phyloP scores from a whole-genome alignment of 92 coral and sea anemone species.

The Epizoanthus illoricatus region DNA sequence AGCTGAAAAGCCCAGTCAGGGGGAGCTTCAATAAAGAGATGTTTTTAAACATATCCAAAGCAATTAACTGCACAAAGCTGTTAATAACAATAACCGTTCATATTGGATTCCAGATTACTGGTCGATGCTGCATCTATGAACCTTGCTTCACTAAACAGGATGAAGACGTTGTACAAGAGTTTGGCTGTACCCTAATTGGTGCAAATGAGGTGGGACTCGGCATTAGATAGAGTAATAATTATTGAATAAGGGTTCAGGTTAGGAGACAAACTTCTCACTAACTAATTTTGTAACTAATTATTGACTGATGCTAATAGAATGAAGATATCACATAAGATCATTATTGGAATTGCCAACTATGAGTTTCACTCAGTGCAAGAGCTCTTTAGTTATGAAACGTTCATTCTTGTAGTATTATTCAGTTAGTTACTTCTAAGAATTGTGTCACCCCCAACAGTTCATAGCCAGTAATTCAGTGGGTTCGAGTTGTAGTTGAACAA shows the following conservation, averaged over 20 bases:
- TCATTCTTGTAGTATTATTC: not conserved
- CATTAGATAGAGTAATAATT: not conserved
- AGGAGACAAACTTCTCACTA: too few species aligned
- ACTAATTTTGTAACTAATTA: not conserved
- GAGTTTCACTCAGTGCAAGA: not conserved
- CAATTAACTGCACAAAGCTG: too few species aligned
- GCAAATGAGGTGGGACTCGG: slow-evolving; percentile 71
- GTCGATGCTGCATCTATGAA: slow-evolving; percentile 75
- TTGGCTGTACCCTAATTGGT: slow-evolving; percentile 69
- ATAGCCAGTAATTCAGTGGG: not conserved
- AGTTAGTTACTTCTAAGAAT: not conserved
- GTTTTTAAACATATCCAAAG: too few species aligned
- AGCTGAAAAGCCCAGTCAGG: too few species aligned
- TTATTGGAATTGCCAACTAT: too few species aligned
- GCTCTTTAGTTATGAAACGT: not conserved
- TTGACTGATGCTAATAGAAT: not conserved
- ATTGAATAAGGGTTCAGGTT: too few species aligned
- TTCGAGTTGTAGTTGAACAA: too few species aligned
- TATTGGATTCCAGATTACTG: slow-evolving; percentile 38
- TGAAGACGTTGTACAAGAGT: slow-evolving; percentile 52
- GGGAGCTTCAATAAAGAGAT: too few species aligned
- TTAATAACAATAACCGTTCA: not conserved
- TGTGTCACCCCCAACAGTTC: not conserved
- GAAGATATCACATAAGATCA: too few species aligned
- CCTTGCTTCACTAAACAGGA: slow-evolving; percentile 81